Conservation (phyloP, 2,113 vertebrate species). For the Ciconia maguari region DNA sequence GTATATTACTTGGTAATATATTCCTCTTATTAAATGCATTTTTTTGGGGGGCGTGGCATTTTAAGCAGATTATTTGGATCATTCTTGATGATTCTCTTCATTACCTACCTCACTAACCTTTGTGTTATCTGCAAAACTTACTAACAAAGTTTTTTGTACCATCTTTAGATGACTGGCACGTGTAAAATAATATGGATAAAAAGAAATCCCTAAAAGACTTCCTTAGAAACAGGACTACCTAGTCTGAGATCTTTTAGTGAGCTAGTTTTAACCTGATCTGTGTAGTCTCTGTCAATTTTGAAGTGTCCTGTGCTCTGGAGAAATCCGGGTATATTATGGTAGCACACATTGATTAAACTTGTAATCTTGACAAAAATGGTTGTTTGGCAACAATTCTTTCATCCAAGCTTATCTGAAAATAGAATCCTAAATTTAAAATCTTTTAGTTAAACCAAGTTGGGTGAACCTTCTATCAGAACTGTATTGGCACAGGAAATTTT, state of each 20-base stretch:
- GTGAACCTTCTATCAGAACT: background rate
- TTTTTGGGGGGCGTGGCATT: rapidly evolving
- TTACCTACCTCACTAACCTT: background rate
- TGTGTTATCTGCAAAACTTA: background rate
- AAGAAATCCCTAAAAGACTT: background rate
- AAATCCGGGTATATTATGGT: background rate
- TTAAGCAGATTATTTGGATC: background rate
- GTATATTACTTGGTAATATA: background rate
- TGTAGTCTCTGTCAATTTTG: background rate
- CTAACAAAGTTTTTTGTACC: background rate
- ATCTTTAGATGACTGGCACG: background rate
- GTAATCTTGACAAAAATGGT: background rate
- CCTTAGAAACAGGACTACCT: background rate
- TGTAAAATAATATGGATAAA: background rate
- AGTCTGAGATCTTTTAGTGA: background rate
- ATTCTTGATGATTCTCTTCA: background rate
- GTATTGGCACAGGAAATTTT: background rate
- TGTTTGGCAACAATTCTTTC: background rate
- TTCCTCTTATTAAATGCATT: background rate
- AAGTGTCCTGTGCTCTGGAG: background rate
- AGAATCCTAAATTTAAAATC: background rate
- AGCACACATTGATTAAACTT: background rate
- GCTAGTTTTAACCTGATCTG: background rate
- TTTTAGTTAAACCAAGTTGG: background rate
- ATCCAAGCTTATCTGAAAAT: background rate